These are phyloP conservation scores for Anthrax anthrax DNA, from an alignment of 2,888 invertebrate genomes.

Conservation along the genomic window DNA sequence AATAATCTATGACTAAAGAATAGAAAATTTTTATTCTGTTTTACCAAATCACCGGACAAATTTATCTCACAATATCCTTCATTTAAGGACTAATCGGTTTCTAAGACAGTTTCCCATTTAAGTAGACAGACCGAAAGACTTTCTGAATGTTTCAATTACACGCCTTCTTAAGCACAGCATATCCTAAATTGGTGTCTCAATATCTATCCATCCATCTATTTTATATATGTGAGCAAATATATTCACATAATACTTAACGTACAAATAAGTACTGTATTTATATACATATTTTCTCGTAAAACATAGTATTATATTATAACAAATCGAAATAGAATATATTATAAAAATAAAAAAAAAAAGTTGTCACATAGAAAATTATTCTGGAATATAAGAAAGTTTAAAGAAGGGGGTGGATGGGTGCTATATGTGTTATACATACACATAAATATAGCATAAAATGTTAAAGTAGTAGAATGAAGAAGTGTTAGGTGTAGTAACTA, in stretches of 20 bases:
- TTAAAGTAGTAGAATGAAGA: no score
- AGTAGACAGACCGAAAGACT: slow-evolving; percentile 12
- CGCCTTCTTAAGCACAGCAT: slow-evolving; percentile 37
- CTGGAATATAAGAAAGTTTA: not conserved
- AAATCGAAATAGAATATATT: no score
- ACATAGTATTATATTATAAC: no score
- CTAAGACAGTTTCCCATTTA: slow-evolving; percentile 12
- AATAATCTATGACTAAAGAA: not conserved
- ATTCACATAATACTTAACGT: no score
- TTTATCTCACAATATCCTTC: slow-evolving; percentile 15
- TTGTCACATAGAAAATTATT: not conserved
- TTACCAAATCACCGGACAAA: slow-evolving; percentile 14
- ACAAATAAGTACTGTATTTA: no score
- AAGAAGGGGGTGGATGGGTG: no score
- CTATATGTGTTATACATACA: not conserved
- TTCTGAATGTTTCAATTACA: slow-evolving; percentile 38
- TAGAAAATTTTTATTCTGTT: no score
- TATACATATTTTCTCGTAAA: no score
- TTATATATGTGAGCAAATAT: not conserved
- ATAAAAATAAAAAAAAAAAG: not conserved
- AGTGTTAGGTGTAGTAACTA: no score
- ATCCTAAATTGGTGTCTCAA: slow-evolving; percentile 17
- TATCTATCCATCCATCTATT: not conserved
- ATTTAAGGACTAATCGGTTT: slow-evolving; percentile 14
- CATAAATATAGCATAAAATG: not conserved